Percentiles rank a stretch among this genome's conserved stretches.
Conservation (phyloP, 2,113 vertebrate species). For the Platycercus adscitus region DNA sequence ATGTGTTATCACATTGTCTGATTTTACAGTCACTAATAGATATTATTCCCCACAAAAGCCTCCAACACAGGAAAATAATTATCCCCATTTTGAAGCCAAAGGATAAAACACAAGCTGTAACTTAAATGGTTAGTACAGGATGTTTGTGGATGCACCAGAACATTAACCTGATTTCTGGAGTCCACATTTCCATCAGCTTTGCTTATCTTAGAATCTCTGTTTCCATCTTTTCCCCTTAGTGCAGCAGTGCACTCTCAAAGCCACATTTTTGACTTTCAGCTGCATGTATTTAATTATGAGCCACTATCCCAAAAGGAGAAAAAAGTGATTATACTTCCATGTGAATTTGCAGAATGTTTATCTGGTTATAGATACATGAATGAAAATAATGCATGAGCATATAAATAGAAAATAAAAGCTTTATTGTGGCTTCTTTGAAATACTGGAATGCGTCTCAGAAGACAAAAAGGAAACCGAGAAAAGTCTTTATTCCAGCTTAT, state of each 20-base stretch:
- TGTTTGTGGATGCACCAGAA: background rate
- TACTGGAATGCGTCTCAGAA: slow-evolving; percentile 60
- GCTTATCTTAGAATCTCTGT: background rate
- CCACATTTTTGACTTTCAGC: slow-evolving; percentile 1
- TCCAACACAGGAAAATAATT: background rate
- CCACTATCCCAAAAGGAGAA: slow-evolving; percentile 56
- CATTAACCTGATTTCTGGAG: background rate
- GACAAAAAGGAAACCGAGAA: slow-evolving; percentile 32
- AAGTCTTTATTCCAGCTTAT: slow-evolving; percentile 54
- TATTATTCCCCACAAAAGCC: background rate
- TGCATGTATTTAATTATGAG: slow-evolving; percentile 56
- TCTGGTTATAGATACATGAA: slow-evolving; percentile 61
- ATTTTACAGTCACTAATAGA: background rate
- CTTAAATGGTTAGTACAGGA: background rate
- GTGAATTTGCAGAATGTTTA: slow-evolving; percentile 57
- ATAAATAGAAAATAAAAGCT: slow-evolving; percentile 66
- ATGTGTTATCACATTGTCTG: background rate
- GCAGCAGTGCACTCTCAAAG: background rate
- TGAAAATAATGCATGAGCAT: slow-evolving; percentile 49
- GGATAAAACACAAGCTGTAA: background rate
- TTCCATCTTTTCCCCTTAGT: background rate
- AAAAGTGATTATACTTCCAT: slow-evolving; percentile 49
- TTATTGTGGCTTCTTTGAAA: slow-evolving; percentile 67
- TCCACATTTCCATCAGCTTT: background rate
- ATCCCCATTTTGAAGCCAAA: background rate